Conservation (phyloP, 1,140 invertebrate genomes). For the Pteromalus puparum region DNA sequence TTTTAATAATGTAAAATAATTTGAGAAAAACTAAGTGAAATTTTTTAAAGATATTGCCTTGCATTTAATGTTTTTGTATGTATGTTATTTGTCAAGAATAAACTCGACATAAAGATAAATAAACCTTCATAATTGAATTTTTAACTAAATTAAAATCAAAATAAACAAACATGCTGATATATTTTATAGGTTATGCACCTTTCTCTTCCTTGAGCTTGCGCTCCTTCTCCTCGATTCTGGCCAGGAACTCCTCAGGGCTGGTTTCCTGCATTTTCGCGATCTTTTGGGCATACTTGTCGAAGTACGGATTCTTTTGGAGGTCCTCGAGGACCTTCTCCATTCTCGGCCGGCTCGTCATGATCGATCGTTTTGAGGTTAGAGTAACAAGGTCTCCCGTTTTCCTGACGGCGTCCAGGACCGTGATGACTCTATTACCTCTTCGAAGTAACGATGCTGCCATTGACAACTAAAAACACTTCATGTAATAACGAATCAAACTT, state of each 20-base stretch:
- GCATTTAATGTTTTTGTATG: slow-evolving; percentile 20
- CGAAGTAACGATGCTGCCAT: slow-evolving; percentile 41
- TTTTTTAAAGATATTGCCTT: slow-evolving; percentile 35
- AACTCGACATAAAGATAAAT: not conserved
- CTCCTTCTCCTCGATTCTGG: slow-evolving; percentile 79
- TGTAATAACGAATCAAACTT: not conserved
- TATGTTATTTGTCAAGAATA: slow-evolving; percentile 31
- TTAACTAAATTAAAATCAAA: slow-evolving; percentile 9
- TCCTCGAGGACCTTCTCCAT: slow-evolving; percentile 80
- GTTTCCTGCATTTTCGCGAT: slow-evolving; percentile 85
- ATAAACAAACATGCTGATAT: not conserved
- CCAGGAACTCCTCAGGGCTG: slow-evolving; percentile 85
- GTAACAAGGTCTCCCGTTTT: not conserved
- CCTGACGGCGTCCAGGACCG: not conserved
- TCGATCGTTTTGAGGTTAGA: slow-evolving; percentile 64
- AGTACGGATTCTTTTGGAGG: slow-evolving; percentile 86
- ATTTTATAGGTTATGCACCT: slow-evolving; percentile 59
- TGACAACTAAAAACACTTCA: slow-evolving; percentile 2
- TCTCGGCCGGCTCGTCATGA: slow-evolving; percentile 75
- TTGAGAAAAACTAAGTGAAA: slow-evolving; percentile 11
- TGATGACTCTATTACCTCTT: slow-evolving; percentile 8
- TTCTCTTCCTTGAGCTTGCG: slow-evolving; percentile 72
- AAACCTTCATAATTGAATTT: not conserved
- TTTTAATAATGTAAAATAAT: slow-evolving; percentile 7
- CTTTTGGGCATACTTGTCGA: slow-evolving; percentile 87